Conservation (phyloP, 1,140 invertebrate species). For the Scaptomyza montana region DNA sequence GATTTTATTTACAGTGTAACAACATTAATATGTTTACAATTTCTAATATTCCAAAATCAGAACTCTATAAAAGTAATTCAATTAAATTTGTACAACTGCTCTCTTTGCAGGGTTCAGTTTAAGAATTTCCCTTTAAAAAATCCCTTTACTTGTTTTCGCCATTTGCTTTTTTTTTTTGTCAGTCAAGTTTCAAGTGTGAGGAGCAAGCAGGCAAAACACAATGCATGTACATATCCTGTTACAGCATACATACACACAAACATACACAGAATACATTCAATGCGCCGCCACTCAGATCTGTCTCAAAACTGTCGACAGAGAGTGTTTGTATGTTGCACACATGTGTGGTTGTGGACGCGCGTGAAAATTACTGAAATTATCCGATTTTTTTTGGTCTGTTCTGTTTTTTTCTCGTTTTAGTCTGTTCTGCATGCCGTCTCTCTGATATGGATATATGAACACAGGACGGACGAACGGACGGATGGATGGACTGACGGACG, state of each 20-base stretch:
- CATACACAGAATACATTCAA: background rate
- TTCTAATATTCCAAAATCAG: no score
- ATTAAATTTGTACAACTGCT: no score
- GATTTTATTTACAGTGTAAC: no score
- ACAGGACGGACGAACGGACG: background rate
- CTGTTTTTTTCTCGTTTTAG: no score
- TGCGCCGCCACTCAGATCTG: conserved; percentile 1
- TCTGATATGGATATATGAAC: background rate
- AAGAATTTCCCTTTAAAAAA: background rate
- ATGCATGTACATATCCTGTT: background rate
- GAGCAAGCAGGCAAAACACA: background rate
- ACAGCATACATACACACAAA: background rate
- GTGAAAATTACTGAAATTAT: conserved; percentile 36
- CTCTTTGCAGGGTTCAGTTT: background rate
- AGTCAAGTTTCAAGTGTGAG: no score
- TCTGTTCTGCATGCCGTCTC: conserved; percentile 13
- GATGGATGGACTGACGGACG: no score
- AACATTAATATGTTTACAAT: no score
- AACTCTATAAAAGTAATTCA: no score
- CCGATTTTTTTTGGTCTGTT: background rate
- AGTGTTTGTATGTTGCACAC: conserved; percentile 23
- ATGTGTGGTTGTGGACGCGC: conserved; percentile 27
- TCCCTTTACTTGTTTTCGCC: background rate
- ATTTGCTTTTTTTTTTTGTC: background rate
- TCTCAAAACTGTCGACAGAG: conserved; percentile 5